A percentile compares a stretch with the other conserved stretches of the same genome.
Conservation (phyloP, 2,888 invertebrate species). For the Megastigmus dorsalis region DNA sequence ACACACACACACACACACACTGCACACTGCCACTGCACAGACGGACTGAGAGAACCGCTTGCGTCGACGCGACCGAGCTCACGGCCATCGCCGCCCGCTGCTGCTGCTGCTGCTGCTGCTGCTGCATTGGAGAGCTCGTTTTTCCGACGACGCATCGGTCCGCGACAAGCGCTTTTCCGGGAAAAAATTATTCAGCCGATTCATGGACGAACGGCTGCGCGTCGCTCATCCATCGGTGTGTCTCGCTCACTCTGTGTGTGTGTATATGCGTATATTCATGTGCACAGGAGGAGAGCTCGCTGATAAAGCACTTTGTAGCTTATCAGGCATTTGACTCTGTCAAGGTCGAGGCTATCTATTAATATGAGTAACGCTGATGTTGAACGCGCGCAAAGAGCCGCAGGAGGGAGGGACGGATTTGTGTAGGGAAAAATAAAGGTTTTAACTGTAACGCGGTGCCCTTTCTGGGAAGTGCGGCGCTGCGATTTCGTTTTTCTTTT, state of each 20-base stretch:
- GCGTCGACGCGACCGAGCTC: conserved; percentile 8
- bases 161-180: background rate
- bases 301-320: conserved; percentile 45
- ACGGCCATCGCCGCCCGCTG: conserved; percentile 7
- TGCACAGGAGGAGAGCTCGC: background rate
- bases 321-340: conserved; percentile 16
- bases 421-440: too few species aligned
- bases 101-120: background rate
- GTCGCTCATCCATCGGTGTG: too few species aligned
- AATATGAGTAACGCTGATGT: conserved; percentile 9
- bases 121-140: too few species aligned
- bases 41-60: too few species aligned
- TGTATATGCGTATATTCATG: background rate
- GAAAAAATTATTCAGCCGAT: background rate
- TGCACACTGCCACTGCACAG: too few species aligned
- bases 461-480: background rate
- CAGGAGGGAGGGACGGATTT: background rate
- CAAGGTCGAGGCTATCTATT: conserved; percentile 44
- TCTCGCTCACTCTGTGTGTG: too few species aligned
- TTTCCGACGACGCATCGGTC: background rate
- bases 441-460: background rate
- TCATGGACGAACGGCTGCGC: too few species aligned
- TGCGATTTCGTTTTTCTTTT: background rate
- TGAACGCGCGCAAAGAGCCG: background rate
- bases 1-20: too few species aligned